Conservation (phyloP, 2,113 vertebrate genomes). For the Chionomys nivalis region DNA sequence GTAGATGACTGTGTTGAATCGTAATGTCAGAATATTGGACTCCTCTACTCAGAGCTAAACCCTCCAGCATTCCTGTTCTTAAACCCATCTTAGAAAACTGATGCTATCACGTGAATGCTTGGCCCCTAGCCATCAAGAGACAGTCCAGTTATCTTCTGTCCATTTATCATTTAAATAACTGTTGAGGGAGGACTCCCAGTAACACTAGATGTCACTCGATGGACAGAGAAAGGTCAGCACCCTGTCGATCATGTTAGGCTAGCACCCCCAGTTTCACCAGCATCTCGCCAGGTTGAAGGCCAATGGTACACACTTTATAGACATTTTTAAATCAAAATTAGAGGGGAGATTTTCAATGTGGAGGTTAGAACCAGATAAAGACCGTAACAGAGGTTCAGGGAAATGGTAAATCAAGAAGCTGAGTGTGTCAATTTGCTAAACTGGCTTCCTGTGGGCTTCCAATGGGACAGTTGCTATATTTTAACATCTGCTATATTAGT, state of each 20-base stretch:
- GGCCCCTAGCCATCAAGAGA: not conserved
- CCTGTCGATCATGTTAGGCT: not conserved
- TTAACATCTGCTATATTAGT: not conserved
- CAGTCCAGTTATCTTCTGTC: not conserved
- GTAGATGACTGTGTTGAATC: too few relatives aligned
- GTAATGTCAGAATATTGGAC: not conserved
- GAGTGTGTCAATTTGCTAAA: not conserved
- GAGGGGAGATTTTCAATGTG: not conserved
- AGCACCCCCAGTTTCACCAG: not conserved
- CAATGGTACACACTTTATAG: not conserved
- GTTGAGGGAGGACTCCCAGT: not conserved
- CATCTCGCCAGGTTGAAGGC: not conserved
- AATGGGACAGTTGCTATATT: not conserved
- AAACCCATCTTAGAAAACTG: constrained; percentile 6
- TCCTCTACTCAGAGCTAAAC: not conserved
- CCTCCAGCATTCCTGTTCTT: constrained; percentile 24
- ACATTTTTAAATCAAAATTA: constrained; percentile 3
- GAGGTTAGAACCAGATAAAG: not conserved
- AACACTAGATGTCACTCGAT: not conserved
- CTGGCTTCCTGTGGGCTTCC: not conserved
- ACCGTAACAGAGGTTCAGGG: not conserved
- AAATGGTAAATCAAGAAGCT: not conserved
- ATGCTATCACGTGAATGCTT: not conserved
- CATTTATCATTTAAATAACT: not conserved
- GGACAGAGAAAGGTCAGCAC: not conserved